Conservation (phyloP, 1,140 invertebrate genomes). For the Halyomorpha halys region DNA sequence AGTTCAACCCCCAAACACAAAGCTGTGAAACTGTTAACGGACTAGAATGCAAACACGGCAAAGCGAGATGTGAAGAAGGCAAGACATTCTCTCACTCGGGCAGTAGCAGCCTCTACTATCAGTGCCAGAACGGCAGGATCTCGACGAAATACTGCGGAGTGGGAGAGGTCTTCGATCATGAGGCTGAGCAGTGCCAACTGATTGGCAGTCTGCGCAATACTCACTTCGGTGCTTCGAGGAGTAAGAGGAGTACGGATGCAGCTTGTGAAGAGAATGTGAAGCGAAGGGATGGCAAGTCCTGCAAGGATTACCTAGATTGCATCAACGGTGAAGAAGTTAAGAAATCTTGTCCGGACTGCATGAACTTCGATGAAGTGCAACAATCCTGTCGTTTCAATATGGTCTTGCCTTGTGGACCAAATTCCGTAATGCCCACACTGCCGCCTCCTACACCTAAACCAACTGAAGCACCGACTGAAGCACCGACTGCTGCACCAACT, state of each 20-base stretch:
- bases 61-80: no score
- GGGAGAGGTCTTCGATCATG: no score
- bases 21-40: no score
- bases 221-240: not conserved
- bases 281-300: not conserved
- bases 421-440: not conserved
- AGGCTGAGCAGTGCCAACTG: no score
- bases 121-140: no score
- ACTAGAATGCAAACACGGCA: no score
- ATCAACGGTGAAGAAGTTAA: not conserved
- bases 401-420: not conserved
- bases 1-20: no score
- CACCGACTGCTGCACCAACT: not conserved
- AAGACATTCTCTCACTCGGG: no score
- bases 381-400: not conserved
- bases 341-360: not conserved
- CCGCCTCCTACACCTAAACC: not conserved
- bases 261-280: not conserved
- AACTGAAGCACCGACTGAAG: not conserved
- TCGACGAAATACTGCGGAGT: no score
- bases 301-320: not conserved
- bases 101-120: no score
- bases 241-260: not conserved
- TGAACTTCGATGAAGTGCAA: conserved; percentile 1
- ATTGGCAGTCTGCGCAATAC: no score